Conservation (phyloP, 1,140 invertebrate species). For the Arctopsyche grandis region DNA sequence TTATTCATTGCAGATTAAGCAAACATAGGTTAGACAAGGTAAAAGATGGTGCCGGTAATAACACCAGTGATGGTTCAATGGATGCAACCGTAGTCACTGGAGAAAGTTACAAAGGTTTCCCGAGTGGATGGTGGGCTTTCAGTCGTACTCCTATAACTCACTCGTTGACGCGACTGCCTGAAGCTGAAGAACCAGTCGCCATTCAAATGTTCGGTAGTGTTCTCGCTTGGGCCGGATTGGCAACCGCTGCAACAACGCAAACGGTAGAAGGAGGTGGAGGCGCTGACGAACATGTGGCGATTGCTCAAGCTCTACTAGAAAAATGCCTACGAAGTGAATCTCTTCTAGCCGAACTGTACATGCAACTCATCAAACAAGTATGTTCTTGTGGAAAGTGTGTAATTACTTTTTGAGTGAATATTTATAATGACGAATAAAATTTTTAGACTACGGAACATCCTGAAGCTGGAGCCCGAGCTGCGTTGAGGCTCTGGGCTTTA, state of each 20-base stretch:
- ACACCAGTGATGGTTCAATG: conserved; percentile 60
- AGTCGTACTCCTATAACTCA: conserved; percentile 82
- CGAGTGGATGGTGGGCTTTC: conserved; percentile 86
- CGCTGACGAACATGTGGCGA: conserved; percentile 87
- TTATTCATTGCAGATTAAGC: conserved; percentile 71
- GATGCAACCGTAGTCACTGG: conserved; percentile 60
- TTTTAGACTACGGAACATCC: conserved; percentile 89
- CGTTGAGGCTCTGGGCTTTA: conserved; percentile 89
- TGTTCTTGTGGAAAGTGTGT: conserved; percentile 55
- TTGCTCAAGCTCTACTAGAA: conserved; percentile 90
- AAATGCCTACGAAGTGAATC: conserved; percentile 89
- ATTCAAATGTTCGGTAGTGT: conserved; percentile 82
- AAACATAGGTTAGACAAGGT: conserved; percentile 89
- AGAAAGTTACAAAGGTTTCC: conserved; percentile 89
- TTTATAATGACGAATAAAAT: too few relatives aligned
- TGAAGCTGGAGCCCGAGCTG: conserved; percentile 77
- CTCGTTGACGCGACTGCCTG: conserved; percentile 84
- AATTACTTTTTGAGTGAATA: too few relatives aligned
- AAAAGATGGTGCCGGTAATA: conserved; percentile 79
- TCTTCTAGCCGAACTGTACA: conserved; percentile 89
- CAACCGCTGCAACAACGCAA: conserved; percentile 56
- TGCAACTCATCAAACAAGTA: conserved; percentile 87
- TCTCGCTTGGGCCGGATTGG: conserved; percentile 85
- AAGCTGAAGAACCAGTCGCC: conserved; percentile 86
- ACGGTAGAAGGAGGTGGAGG: conserved; percentile 62